These are phyloP conservation scores for Tolypeutes matacus DNA, from an alignment of 2,797 vertebrate species.

Conservation along the genomic window DNA sequence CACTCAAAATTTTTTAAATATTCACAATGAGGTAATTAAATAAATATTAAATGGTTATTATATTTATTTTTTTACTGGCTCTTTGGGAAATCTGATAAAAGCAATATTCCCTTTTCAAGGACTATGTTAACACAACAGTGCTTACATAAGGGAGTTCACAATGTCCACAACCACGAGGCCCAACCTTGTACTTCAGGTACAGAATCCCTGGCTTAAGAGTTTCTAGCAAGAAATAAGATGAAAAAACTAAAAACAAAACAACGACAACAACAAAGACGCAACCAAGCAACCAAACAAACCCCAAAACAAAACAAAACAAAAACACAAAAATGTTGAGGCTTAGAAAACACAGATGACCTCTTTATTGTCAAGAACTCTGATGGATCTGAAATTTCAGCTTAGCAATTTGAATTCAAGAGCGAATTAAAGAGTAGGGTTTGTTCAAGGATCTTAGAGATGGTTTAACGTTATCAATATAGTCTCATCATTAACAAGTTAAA, in stretches of 20 bases:
- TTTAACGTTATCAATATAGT: background rate
- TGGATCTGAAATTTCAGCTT: background rate
- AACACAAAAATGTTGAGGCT: background rate
- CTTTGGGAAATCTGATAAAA: background rate
- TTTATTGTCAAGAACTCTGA: background rate
- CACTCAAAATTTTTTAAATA: background rate
- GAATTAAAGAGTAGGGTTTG: background rate
- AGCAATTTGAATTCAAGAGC: slow-evolving; percentile 11
- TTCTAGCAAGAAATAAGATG: background rate
- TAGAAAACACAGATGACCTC: background rate
- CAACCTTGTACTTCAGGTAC: background rate
- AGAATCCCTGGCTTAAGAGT: slow-evolving; percentile 29
- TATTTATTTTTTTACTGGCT: background rate
- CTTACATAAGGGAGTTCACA: background rate
- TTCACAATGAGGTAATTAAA: slow-evolving; percentile 5
- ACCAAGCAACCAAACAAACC: too few species aligned
- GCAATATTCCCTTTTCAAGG: background rate
- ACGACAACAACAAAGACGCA: too few species aligned
- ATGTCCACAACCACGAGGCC: background rate
- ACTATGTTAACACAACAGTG: background rate
- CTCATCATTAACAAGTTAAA: background rate
- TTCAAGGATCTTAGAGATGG: background rate
- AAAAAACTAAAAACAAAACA: background rate
- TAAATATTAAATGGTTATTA: background rate
- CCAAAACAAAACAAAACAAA: background rate